Conservation (phyloP, 2,113 vertebrate species). For the Nasalis larvatus region DNA sequence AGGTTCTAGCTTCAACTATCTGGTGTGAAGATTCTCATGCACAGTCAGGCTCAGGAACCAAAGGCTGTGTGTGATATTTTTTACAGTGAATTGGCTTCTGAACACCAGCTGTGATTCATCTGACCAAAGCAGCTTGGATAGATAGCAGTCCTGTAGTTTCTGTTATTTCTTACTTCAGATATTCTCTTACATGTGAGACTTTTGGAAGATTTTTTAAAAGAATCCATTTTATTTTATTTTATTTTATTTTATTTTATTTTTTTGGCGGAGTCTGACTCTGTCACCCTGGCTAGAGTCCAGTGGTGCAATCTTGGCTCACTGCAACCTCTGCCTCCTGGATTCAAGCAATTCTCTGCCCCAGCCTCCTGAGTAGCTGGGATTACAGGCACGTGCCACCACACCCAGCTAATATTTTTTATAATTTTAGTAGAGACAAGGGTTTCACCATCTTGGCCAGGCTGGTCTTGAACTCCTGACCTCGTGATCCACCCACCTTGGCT, state of each 20-base stretch:
- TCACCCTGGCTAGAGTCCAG: too few species aligned
- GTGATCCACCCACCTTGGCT: too few species aligned
- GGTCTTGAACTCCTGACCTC: too few species aligned
- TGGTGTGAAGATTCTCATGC: neutral
- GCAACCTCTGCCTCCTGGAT: too few species aligned
- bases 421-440: too few species aligned
- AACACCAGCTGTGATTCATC: constrained; percentile 17
- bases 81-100: neutral
- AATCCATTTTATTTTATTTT: neutral
- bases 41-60: neutral
- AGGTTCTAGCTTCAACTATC: neutral
- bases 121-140: neutral
- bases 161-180: neutral
- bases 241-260: neutral
- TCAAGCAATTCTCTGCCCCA: too few species aligned
- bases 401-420: too few species aligned
- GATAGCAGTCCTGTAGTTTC: neutral
- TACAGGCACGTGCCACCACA: accelerated
- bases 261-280: too few species aligned
- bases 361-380: too few species aligned
- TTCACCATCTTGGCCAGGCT: too few species aligned
- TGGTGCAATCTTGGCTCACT: too few species aligned
- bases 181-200: neutral
- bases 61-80: neutral
- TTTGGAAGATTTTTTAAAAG: neutral